Conservation (phyloP, 1,140 invertebrate genomes). For the Drosophila dunni region DNA sequence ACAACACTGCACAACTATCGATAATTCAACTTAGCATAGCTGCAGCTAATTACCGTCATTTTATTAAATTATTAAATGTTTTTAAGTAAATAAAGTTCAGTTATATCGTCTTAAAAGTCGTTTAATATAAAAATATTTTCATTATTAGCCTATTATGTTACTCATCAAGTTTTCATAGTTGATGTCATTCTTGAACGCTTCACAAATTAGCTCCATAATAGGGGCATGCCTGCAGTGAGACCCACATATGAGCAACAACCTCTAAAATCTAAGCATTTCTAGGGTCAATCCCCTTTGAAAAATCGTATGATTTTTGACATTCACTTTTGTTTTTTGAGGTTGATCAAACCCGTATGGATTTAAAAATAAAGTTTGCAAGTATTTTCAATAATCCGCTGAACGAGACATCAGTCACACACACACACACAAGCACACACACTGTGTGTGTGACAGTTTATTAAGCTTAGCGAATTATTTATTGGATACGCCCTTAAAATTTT, state of each 20-base stretch:
- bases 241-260: constrained; percentile 2
- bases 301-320: constrained; percentile 2
- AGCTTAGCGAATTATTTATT: constrained; percentile 25
- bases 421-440: not conserved
- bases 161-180: not conserved
- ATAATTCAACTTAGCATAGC: not conserved
- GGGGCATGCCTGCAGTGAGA: constrained; percentile 5
- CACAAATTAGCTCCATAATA: not conserved
- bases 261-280: not conserved
- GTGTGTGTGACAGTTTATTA: constrained; percentile 16
- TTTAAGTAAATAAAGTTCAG: too few relatives aligned
- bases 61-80: too few relatives aligned
- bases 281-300: not conserved
- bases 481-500: constrained; percentile 6
- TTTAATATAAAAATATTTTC: not conserved
- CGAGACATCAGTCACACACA: constrained; percentile 18
- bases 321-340: constrained; percentile 12
- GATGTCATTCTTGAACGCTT: not conserved
- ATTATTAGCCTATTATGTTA: not conserved
- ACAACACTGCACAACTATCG: not conserved
- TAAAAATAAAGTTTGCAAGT: not conserved
- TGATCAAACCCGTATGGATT: constrained; percentile 18
- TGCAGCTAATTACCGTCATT: not conserved
- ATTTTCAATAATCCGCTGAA: constrained; percentile 8
- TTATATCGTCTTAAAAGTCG: not conserved